Conservation (phyloP, 2,797 vertebrate species). For the Microctenopoma lineatum region DNA sequence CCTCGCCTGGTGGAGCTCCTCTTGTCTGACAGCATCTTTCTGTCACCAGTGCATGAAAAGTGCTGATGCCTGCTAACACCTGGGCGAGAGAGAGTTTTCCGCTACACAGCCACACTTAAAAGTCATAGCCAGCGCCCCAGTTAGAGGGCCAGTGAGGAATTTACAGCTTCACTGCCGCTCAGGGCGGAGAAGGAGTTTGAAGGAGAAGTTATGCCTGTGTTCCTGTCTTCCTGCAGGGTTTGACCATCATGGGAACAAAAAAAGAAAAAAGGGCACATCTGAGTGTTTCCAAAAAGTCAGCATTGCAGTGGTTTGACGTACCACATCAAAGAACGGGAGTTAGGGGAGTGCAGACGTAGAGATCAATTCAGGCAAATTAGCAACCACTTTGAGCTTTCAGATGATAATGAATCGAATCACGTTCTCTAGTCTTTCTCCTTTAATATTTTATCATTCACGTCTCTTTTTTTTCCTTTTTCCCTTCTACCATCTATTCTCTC, state of each 20-base stretch:
- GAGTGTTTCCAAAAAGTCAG: constrained; percentile 48
- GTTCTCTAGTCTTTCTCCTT: constrained; percentile 37
- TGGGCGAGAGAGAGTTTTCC: constrained; percentile 56
- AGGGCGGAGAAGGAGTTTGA: constrained; percentile 59
- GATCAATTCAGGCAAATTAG: constrained; percentile 54
- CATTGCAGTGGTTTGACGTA: constrained; percentile 35
- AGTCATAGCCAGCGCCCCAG: constrained; percentile 57
- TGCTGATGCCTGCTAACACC: constrained; percentile 69
- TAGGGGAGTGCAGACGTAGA: constrained; percentile 7
- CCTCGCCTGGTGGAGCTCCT: constrained; percentile 37
- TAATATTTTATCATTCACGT: constrained; percentile 32
- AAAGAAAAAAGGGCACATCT: constrained; percentile 41
- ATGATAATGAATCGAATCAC: constrained; percentile 32
- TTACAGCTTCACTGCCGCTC: constrained; percentile 71
- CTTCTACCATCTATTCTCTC: not conserved
- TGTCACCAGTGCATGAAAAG: constrained; percentile 71
- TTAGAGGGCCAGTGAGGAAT: constrained; percentile 78
- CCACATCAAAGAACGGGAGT: constrained; percentile 46
- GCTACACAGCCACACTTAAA: constrained; percentile 57
- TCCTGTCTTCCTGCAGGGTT: constrained; percentile 38
- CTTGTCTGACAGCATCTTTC: constrained; percentile 63
- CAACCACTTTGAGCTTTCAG: constrained; percentile 25
- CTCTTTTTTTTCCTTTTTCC: constrained; percentile 10
- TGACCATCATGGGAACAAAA: constrained; percentile 46
- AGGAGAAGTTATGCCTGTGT: constrained; percentile 40